Evolutionary conservation across 37 sponge, comb jelly and placozoan species (phyloP).

Genomic region (Diacarnus erythraeanus): DNA sequence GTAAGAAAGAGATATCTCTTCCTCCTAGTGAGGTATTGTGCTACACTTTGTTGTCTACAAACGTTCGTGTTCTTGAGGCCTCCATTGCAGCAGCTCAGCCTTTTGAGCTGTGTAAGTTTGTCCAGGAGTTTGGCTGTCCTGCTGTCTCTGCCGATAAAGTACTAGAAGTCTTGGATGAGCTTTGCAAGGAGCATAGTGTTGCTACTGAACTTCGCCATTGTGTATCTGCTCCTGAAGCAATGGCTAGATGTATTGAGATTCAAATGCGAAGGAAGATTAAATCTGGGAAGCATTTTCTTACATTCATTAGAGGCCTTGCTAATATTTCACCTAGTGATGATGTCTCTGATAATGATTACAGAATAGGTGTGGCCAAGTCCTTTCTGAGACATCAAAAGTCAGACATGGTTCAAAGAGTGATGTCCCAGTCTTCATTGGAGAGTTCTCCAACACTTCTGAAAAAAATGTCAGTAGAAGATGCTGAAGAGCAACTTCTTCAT

Average conservation of each 20-base stretch:
- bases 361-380: background rate
- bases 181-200: background rate
- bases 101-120: conserved; percentile 17
- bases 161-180: conserved; percentile 21
- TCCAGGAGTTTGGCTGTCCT: conserved; percentile 65
- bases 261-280: conserved; percentile 22
- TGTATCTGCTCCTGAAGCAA: background rate
- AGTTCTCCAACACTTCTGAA: background rate
- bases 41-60: conserved; percentile 8
- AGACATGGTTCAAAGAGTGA: background rate
- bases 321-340: conserved; percentile 4
- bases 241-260: conserved; percentile 16
- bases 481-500: background rate
- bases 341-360: background rate
- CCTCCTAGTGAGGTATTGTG: conserved; percentile 8
- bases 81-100: conserved; percentile 3
- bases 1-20: conserved; percentile 7
- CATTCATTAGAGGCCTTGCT: conserved; percentile 9
- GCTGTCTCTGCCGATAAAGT: conserved; percentile 9
- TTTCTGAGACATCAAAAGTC: background rate
- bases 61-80: background rate
- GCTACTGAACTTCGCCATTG: background rate
- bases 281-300: conserved; percentile 23
- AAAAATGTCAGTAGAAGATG: background rate
- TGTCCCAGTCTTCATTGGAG: background rate